These are phyloP conservation scores for Miltochrista miniata DNA, from an alignment of 2,888 invertebrate species.

Conservation along the genomic window DNA sequence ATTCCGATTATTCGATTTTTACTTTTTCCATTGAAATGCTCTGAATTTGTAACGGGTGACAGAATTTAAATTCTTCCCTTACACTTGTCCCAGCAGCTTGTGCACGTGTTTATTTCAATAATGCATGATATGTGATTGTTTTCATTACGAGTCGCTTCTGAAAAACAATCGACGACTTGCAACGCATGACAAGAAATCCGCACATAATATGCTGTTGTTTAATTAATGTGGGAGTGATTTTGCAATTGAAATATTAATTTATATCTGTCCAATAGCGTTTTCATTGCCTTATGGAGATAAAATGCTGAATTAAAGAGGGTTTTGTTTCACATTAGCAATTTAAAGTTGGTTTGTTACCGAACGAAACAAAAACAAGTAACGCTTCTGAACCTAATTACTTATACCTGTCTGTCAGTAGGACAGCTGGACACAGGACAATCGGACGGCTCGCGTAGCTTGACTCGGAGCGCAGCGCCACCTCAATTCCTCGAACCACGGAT, in stretches of 20 bases:
- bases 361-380: slow-evolving; percentile 47
- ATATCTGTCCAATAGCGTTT: slow-evolving; percentile 36
- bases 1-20: slow-evolving; percentile 67
- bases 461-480: slow-evolving; percentile 50
- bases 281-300: slow-evolving; percentile 28
- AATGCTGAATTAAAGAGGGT: slow-evolving; percentile 42
- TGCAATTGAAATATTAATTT: slow-evolving; percentile 43
- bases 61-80: slow-evolving; percentile 82
- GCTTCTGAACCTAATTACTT: slow-evolving; percentile 54
- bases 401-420: slow-evolving; percentile 54
- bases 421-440: slow-evolving; percentile 31
- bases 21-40: slow-evolving; percentile 70
- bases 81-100: slow-evolving; percentile 72
- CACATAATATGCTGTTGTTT: slow-evolving; percentile 38
- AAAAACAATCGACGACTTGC: slow-evolving; percentile 60
- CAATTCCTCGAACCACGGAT: slow-evolving; percentile 65
- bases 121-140: slow-evolving; percentile 79
- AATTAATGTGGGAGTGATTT: slow-evolving; percentile 38
- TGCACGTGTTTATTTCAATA: slow-evolving; percentile 69
- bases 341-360: slow-evolving; percentile 32
- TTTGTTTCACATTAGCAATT: slow-evolving; percentile 47
- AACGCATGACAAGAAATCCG: slow-evolving; percentile 39
- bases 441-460: slow-evolving; percentile 35
- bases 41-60: slow-evolving; percentile 79
- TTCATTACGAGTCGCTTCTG: slow-evolving; percentile 59